Evolutionary conservation across 1,140 invertebrate genomes (phyloP).

Genomic region (Zaprionus kolodkinae): DNA sequence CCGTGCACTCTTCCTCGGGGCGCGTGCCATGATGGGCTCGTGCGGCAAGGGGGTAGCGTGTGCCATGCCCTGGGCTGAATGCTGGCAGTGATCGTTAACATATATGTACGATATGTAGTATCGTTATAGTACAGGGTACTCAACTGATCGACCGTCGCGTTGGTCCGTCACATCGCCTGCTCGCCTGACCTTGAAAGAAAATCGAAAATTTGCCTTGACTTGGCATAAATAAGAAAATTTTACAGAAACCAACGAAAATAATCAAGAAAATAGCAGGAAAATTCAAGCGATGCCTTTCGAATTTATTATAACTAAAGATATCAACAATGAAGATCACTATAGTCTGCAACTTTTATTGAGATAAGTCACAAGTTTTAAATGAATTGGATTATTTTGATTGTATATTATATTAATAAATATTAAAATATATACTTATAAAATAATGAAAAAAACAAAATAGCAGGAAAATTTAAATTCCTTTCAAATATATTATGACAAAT

Average conservation of each 20-base stretch:
- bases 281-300: background rate
- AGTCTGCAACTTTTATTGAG: too few species aligned
- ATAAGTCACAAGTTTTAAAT: too few species aligned
- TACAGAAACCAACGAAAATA: slow-evolving; percentile 39
- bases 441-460: too few species aligned
- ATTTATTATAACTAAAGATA: too few species aligned
- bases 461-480: too few species aligned
- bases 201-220: slow-evolving; percentile 38
- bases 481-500: too few species aligned
- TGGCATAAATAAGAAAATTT: slow-evolving; percentile 49
- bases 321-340: too few species aligned
- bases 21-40: slow-evolving; percentile 40
- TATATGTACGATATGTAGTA: slow-evolving; percentile 5
- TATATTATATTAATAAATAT: too few species aligned
- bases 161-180: slow-evolving; percentile 10
- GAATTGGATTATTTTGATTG: too few species aligned
- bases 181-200: slow-evolving; percentile 37
- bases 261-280: slow-evolving; percentile 14
- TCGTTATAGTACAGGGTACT: slow-evolving; percentile 5
- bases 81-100: background rate
- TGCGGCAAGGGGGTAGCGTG: background rate
- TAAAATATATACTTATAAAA: too few species aligned
- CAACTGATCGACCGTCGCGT: slow-evolving; percentile 15
- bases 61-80: background rate
- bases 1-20: slow-evolving; percentile 21